phyloP scores from a whole-genome alignment of 2,888 invertebrate genomes.

The Synanthedon tipuliformis region DNA sequence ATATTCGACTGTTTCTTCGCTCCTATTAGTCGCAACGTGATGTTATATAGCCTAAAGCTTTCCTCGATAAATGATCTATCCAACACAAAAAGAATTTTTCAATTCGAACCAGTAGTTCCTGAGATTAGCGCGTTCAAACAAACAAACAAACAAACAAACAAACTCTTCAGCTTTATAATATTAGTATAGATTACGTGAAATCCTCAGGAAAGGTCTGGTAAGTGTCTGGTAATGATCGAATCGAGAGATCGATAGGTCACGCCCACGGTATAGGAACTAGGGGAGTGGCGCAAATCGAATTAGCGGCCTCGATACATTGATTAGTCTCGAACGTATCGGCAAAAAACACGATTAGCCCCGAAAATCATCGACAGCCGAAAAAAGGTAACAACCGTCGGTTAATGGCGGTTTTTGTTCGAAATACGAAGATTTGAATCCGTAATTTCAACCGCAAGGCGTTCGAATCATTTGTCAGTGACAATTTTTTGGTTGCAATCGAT shows the following conservation, averaged over 20 bases:
- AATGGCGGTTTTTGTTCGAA: conserved; percentile 68
- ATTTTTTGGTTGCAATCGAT: conserved; percentile 69
- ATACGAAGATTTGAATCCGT: conserved; percentile 68
- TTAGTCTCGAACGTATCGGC: conserved; percentile 54
- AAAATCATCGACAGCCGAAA: conserved; percentile 64
- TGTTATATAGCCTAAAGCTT: no score
- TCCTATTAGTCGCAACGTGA: no score
- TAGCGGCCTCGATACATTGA: conserved; percentile 63
- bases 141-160: no score
- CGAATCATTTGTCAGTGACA: conserved; percentile 71
- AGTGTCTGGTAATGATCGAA: conserved; percentile 28
- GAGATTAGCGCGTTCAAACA: no score
- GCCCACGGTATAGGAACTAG: conserved; percentile 50
- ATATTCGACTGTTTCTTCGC: no score
- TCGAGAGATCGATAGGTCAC: conserved; percentile 56
- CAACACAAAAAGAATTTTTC: no score
- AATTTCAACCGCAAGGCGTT: conserved; percentile 67
- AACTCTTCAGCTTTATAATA: no score
- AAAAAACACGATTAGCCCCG: conserved; percentile 67
- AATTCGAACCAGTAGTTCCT: no score
- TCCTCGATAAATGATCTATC: no score
- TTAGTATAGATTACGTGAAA: neutral
- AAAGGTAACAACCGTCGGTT: conserved; percentile 60
- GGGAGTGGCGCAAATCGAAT: conserved; percentile 66
- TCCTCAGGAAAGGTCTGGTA: conserved; percentile 1